Evolutionary conservation across 2,113 vertebrate species (phyloP), one percentile per base, ranked within the genome.

Genomic region (Lepisosteus osseus): DNA sequence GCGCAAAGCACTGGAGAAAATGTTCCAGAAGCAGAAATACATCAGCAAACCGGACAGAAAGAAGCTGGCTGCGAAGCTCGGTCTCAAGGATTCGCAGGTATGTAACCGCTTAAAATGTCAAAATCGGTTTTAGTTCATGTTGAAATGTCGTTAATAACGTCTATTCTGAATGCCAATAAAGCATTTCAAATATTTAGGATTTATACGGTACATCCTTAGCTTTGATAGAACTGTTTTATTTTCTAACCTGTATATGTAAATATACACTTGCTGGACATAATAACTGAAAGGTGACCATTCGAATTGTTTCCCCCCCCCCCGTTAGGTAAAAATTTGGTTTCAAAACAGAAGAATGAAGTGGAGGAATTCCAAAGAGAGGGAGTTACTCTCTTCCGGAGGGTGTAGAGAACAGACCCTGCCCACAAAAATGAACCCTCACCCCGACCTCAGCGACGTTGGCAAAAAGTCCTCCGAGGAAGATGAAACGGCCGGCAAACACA

Each of bases 271-370:
- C 29, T 29, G 29, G 29, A 29, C 29, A 29, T 29, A 29, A 29
- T 29, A 29, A 29, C 1, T 29, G 29, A 29, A 29, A 29, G 2
- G 29, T 29, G 29, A 29, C 29, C 1, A 42, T 66, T 47, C 13
- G 6, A 59, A 14, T 11, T 59, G n/a, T 29, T 59, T 14, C n/a
- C n/a, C n/a, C n/a, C n/a, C n/a, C 68, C 9, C 14, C 11, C 3
- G 8, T 1, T 44, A 99, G 97, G 97, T 99, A 72, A 99, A 99
- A 87, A 99, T 99, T 83, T 99, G 97, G 97, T 99, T 99, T 84
- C 97, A 99, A 80, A 99, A 99, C 85, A 90, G 97, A 67, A 92
- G 97, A 76, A 99, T 99, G 97, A 99, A 99, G 70, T 99, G 97
- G 97, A 92, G 97, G 47, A 99, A 99, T 85, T 99, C 94, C 54